Evolutionary conservation across 2,113 vertebrate species (phyloP).

Genomic region (Triplophysa siluroides): DNA sequence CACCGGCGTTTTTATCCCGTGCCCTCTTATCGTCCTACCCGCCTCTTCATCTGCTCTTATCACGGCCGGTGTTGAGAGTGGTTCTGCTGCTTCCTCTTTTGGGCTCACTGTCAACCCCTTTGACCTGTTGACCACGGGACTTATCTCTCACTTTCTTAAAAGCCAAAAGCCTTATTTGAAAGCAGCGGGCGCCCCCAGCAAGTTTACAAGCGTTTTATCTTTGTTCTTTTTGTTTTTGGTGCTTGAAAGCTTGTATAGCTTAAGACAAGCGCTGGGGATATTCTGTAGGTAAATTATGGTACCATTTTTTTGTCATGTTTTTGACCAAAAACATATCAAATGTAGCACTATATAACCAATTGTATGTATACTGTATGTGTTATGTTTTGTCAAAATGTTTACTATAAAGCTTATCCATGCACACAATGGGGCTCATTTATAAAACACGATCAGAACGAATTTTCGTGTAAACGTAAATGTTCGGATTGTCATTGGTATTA

Average conservation of each 20-base stretch:
- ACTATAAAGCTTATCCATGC: too few species aligned
- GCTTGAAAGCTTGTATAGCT: background rate
- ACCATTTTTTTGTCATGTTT: too few species aligned
- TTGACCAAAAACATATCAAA: too few species aligned
- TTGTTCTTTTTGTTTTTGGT: conserved; percentile 27
- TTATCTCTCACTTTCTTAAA: conserved; percentile 57
- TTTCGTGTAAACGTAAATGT: too few species aligned
- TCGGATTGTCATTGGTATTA: too few species aligned
- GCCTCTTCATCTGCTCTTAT: conserved; percentile 60
- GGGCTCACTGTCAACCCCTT: conserved; percentile 50
- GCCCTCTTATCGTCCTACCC: conserved; percentile 53
- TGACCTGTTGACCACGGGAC: conserved; percentile 48
- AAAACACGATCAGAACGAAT: too few species aligned
- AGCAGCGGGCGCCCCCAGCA: conserved; percentile 13
- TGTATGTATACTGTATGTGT: too few species aligned
- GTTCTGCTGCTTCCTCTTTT: conserved; percentile 34
- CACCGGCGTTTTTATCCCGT: conserved; percentile 49
- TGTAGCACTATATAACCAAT: too few species aligned
- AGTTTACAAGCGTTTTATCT: background rate
- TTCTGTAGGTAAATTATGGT: too few species aligned
- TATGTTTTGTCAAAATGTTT: too few species aligned
- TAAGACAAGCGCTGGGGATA: too few species aligned
- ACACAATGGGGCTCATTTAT: too few species aligned
- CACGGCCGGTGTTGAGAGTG: conserved; percentile 45
- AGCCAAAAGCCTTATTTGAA: conserved; percentile 46